Conservation (phyloP, 2,797 vertebrate species). For the Coregonus sp. region DNA sequence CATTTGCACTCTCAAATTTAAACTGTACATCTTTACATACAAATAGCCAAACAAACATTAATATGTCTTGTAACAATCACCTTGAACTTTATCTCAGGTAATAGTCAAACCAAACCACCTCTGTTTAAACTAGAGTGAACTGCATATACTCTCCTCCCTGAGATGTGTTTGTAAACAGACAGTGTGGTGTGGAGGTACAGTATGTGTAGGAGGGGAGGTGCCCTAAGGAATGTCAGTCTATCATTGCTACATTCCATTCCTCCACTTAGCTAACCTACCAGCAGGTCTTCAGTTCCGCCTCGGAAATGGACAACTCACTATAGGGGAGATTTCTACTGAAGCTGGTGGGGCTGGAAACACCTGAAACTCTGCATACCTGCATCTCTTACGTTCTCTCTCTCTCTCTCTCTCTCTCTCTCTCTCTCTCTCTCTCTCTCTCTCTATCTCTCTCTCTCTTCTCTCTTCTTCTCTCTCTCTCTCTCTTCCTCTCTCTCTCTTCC, state of each 20-base stretch:
- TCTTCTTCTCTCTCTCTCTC: too few species aligned
- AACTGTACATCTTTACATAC: neutral
- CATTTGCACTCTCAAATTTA: neutral
- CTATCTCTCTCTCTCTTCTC: neutral
- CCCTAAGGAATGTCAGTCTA: constrained; percentile 56
- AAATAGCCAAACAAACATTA: too few species aligned
- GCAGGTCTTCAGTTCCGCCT: neutral
- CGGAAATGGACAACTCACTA: neutral
- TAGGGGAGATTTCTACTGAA: neutral
- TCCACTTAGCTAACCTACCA: constrained; percentile 30
- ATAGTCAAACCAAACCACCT: neutral
- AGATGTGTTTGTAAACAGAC: neutral
- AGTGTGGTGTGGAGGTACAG: constrained; percentile 13
- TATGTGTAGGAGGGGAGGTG: neutral
- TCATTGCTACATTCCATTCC: constrained; percentile 59
- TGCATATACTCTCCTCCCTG: neutral
- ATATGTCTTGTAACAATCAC: too few species aligned
- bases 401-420: neutral
- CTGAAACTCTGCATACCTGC: constrained; percentile 7
- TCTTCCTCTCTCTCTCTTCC: neutral
- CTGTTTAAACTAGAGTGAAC: neutral
- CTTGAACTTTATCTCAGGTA: too few species aligned
- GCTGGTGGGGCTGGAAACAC: neutral
- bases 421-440: neutral
- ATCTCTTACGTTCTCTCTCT: neutral